Evolutionary conservation across 1,140 invertebrate species (phyloP).

Genomic region (Polyergus mexicanus): DNA sequence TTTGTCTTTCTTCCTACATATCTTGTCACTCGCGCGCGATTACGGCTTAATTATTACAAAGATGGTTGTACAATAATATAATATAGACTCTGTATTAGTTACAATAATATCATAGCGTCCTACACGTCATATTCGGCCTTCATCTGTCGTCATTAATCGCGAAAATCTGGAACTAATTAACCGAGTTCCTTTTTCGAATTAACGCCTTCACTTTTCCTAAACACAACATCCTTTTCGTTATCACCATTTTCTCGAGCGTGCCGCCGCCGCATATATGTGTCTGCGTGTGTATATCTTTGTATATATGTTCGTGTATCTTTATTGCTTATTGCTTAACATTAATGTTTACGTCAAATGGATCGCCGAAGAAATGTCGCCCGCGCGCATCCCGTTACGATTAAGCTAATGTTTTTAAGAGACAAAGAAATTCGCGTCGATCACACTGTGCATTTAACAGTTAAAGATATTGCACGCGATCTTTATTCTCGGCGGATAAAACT

Average conservation of each 20-base stretch:
- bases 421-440: background rate
- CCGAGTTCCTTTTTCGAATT: slow-evolving; percentile 49
- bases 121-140: slow-evolving; percentile 52
- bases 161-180: slow-evolving; percentile 53
- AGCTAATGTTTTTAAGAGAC: slow-evolving; percentile 3
- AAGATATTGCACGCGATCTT: slow-evolving; percentile 34
- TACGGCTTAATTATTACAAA: slow-evolving; percentile 81
- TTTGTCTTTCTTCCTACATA: slow-evolving; percentile 42
- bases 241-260: slow-evolving; percentile 64
- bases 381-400: slow-evolving; percentile 9
- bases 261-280: slow-evolving; percentile 50
- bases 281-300: slow-evolving; percentile 51
- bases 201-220: slow-evolving; percentile 62
- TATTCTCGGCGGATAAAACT: slow-evolving; percentile 37
- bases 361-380: slow-evolving; percentile 40
- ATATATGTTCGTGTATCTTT: slow-evolving; percentile 73
- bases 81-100: slow-evolving; percentile 85
- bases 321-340: slow-evolving; percentile 83
- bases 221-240: slow-evolving; percentile 63
- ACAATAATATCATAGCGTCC: slow-evolving; percentile 81
- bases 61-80: slow-evolving; percentile 83
- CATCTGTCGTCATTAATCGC: slow-evolving; percentile 42
- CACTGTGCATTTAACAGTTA: slow-evolving; percentile 20
- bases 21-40: slow-evolving; percentile 68
- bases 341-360: slow-evolving; percentile 39